These are phyloP conservation scores for Bombylius major DNA, from an alignment of 2,888 invertebrate species.

Conservation along the genomic window DNA sequence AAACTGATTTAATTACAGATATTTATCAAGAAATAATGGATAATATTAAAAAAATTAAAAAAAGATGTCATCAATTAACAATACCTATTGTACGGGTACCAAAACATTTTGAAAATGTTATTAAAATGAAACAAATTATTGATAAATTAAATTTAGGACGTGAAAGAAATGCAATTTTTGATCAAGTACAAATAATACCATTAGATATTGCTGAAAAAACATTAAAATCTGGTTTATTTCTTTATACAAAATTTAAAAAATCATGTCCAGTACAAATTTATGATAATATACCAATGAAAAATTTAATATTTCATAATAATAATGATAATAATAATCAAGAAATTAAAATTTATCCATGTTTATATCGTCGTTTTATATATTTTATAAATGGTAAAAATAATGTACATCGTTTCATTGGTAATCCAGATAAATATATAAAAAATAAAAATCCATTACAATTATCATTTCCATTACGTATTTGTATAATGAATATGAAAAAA, in stretches of 20 bases:
- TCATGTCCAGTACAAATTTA: conserved; percentile 51
- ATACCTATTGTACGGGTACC: conserved; percentile 10
- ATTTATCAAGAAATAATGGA: not conserved
- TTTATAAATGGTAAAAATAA: conserved; percentile 42
- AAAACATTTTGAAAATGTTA: conserved; percentile 1
- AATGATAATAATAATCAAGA: not conserved
- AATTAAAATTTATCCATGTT: conserved; percentile 40
- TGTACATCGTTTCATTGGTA: conserved; percentile 39
- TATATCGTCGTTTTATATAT: conserved; percentile 48
- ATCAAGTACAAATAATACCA: conserved; percentile 42
- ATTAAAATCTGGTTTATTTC: conserved; percentile 44
- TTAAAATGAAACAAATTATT: not conserved
- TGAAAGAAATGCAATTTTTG: conserved; percentile 32
- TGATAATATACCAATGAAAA: conserved; percentile 21
- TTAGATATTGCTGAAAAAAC: conserved; percentile 44
- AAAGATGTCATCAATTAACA: not conserved
- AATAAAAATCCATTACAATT: conserved; percentile 36
- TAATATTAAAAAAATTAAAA: conserved; percentile 4
- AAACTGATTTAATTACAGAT: too few species aligned
- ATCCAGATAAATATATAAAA: conserved; percentile 45
- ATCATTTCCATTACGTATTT: conserved; percentile 42
- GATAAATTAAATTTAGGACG: conserved; percentile 7
- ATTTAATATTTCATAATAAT: not conserved
- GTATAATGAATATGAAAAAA: conserved; percentile 44
- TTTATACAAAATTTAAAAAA: conserved; percentile 49